Conservation (phyloP, 2,113 vertebrate species). For the Passer domesticus region DNA sequence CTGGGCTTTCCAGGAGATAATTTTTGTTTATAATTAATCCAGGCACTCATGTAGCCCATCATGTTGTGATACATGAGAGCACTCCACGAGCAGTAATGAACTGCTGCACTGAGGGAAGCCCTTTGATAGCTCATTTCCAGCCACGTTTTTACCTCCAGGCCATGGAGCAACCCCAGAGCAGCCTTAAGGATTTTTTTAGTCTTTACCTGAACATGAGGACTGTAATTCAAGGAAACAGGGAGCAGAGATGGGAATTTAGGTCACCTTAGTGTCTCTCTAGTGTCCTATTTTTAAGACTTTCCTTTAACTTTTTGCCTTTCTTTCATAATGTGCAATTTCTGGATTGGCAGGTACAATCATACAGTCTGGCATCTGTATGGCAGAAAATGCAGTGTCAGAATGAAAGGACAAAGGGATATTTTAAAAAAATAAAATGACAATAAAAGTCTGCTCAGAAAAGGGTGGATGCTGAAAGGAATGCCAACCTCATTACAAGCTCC, state of each 20-base stretch:
- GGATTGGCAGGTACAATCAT: background rate
- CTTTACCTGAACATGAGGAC: background rate
- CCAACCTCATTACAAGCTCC: background rate
- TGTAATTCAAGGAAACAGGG: background rate
- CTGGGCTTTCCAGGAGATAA: slow-evolving; percentile 4
- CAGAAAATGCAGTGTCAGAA: background rate
- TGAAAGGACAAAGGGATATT: background rate
- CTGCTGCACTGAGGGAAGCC: background rate
- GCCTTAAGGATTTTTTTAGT: background rate
- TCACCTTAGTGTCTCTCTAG: background rate
- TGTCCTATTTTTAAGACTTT: background rate
- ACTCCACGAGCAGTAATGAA: background rate
- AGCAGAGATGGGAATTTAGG: background rate
- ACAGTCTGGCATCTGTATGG: background rate
- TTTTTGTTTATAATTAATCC: slow-evolving; percentile 46
- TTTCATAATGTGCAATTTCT: background rate
- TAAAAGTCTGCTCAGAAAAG: background rate
- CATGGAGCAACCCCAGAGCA: background rate
- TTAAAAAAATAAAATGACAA: background rate
- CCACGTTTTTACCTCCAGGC: background rate
- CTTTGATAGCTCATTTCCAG: background rate
- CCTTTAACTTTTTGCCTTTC: background rate
- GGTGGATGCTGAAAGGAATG: background rate
- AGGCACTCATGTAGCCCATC: background rate
- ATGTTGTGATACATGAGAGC: background rate